A percentile compares a stretch with the other conserved stretches of the same genome.
These are phyloP conservation scores for Streptopelia turtur DNA, from an alignment of 2,797 vertebrate genomes.

Conservation along the genomic window DNA sequence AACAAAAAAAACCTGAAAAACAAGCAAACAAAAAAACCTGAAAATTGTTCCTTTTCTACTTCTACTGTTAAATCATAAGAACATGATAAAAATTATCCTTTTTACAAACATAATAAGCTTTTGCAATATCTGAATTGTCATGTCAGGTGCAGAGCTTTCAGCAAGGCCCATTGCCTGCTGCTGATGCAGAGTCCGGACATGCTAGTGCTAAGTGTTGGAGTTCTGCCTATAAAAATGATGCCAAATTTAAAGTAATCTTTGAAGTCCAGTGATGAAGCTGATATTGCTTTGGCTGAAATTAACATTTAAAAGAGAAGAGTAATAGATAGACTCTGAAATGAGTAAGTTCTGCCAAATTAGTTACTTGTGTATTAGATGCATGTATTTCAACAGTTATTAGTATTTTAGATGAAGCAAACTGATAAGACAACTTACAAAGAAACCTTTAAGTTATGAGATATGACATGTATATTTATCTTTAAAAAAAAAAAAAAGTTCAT, in stretches of 20 bases:
- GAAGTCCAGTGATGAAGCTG: neutral
- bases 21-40: neutral
- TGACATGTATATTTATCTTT: neutral
- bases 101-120: constrained; percentile 13
- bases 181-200: neutral
- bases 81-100: neutral
- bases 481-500: neutral
- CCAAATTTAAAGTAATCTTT: neutral
- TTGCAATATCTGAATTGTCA: neutral
- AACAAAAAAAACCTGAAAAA: neutral
- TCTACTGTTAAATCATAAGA: neutral
- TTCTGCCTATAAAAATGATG: neutral
- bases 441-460: neutral
- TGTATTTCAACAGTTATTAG: neutral
- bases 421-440: neutral
- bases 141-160: neutral
- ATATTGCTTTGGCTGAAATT: constrained; percentile 3
- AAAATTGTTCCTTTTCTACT: neutral
- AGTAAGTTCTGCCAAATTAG: neutral
- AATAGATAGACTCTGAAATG: neutral
- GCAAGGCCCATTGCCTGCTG: neutral
- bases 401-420: neutral
- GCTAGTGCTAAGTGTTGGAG: neutral
- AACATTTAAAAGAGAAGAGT: neutral
- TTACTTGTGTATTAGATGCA: neutral